phyloP scores from a whole-genome alignment of 1,140 invertebrate genomes.

The Ceratoteleas bidentatus region DNA sequence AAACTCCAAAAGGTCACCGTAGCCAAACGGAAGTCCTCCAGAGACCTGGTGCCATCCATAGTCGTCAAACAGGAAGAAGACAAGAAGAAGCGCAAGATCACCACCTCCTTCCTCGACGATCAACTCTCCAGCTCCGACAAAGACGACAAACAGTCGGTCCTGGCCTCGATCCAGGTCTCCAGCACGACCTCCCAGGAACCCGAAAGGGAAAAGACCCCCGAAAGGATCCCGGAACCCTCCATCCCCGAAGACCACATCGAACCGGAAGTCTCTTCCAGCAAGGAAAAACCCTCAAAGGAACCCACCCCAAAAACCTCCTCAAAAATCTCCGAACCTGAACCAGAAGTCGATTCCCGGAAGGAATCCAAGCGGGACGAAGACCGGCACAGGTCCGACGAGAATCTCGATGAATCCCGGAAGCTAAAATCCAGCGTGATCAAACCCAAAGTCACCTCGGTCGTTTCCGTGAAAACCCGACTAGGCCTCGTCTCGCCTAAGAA shows the following conservation, averaged over 20 bases:
- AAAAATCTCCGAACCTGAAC: neutral
- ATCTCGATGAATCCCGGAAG: constrained; percentile 58
- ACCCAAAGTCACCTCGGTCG: constrained; percentile 76
- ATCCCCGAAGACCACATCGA: constrained; percentile 8
- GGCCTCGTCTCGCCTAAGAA: constrained; percentile 69
- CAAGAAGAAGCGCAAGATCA: constrained; percentile 54
- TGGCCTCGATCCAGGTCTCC: constrained; percentile 20
- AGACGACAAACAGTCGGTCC: constrained; percentile 66
- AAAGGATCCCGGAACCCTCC: constrained; percentile 1
- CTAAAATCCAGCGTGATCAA: constrained; percentile 75
- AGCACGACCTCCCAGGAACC: constrained; percentile 42
- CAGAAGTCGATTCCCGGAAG: neutral
- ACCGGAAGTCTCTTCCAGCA: constrained; percentile 47
- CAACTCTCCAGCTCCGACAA: constrained; percentile 55
- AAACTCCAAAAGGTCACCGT: constrained; percentile 94
- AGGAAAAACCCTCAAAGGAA: constrained; percentile 29
- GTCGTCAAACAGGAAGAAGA: constrained; percentile 78
- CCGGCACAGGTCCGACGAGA: constrained; percentile 12
- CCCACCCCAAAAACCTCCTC: constrained; percentile 9
- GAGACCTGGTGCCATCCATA: constrained; percentile 73
- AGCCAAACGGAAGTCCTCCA: constrained; percentile 76
- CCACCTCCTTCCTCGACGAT: constrained; percentile 73
- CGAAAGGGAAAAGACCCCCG: constrained; percentile 25
- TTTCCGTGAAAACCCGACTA: constrained; percentile 76
- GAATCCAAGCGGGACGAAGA: constrained; percentile 10